These are phyloP conservation scores for Strigamia transsilvanica DNA, from an alignment of 2,888 invertebrate species.

Conservation along the genomic window DNA sequence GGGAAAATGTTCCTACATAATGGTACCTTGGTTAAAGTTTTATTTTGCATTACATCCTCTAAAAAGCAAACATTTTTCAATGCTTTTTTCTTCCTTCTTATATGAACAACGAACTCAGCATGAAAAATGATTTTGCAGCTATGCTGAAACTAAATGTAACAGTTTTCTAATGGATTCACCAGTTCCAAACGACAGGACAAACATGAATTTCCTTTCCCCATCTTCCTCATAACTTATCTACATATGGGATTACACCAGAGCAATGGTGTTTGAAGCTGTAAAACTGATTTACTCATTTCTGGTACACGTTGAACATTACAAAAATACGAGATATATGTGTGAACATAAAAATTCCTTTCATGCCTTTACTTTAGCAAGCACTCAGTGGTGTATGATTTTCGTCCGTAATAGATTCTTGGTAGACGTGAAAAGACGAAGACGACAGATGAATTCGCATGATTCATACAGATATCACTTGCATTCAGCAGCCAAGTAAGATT, in stretches of 20 bases:
- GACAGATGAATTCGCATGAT: constrained; percentile 1
- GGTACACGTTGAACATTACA: not conserved
- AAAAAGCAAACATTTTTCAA: constrained; percentile 27
- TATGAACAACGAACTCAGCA: constrained; percentile 28
- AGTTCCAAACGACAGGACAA: constrained; percentile 16
- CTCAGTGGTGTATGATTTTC: not conserved
- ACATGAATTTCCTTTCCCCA: constrained; percentile 15
- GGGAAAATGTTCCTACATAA: constrained; percentile 23
- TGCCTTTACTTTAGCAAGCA: not conserved
- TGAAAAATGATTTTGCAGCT: constrained; percentile 44
- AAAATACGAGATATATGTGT: not conserved
- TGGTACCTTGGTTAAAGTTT: constrained; percentile 44
- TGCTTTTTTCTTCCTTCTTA: not conserved
- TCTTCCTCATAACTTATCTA: not conserved
- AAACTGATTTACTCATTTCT: constrained; percentile 1
- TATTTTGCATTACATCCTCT: not conserved
- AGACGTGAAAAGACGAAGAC: constrained; percentile 21
- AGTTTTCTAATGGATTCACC: not conserved
- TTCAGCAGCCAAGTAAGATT: constrained; percentile 5
- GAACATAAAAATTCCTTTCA: constrained; percentile 24
- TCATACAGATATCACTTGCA: constrained; percentile 36
- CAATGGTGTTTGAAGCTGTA: not conserved
- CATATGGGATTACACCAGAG: constrained; percentile 7
- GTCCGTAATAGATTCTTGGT: constrained; percentile 28
- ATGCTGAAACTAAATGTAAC: not conserved